These are phyloP conservation scores for Druon quercuslanigerum DNA, from an alignment of 1,140 invertebrate species.

Conservation along the genomic window DNA sequence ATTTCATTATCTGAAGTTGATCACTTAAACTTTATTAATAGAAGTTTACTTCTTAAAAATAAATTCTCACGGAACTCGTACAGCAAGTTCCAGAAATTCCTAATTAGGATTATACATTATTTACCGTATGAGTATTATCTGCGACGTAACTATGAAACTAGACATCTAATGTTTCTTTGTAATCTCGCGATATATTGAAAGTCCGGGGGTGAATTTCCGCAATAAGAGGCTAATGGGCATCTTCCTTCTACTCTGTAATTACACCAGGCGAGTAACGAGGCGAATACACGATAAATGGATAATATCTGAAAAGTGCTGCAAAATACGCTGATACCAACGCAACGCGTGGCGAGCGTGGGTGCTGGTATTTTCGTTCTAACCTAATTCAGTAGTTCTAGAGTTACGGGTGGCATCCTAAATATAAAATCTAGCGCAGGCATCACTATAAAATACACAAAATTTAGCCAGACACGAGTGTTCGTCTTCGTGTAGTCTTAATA, in stretches of 20 bases:
- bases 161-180: conserved; percentile 6
- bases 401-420: conserved; percentile 70
- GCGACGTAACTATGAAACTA: neutral
- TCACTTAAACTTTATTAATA: too few relatives aligned
- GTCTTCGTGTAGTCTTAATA: conserved; percentile 16
- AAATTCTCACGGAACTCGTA: too few relatives aligned
- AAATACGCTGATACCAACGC: conserved; percentile 41
- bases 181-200: neutral
- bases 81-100: too few relatives aligned
- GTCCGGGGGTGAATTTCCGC: neutral
- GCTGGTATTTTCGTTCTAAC: conserved; percentile 69
- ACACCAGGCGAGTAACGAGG: neutral
- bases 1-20: too few relatives aligned
- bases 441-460: conserved; percentile 30
- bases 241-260: conserved; percentile 22
- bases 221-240: conserved; percentile 3
- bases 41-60: too few relatives aligned
- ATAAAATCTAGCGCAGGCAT: conserved; percentile 70
- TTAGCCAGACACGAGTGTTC: conserved; percentile 5
- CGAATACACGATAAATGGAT: conserved; percentile 29
- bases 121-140: neutral
- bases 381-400: conserved; percentile 72
- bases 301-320: conserved; percentile 43
- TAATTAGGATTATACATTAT: neutral
- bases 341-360: conserved; percentile 46